A percentile compares a stretch with the other conserved stretches of the same genome.
These are phyloP conservation scores for Drosophila nr. perissopoda DNA, from an alignment of 2,888 invertebrate genomes.

Conservation along the genomic window DNA sequence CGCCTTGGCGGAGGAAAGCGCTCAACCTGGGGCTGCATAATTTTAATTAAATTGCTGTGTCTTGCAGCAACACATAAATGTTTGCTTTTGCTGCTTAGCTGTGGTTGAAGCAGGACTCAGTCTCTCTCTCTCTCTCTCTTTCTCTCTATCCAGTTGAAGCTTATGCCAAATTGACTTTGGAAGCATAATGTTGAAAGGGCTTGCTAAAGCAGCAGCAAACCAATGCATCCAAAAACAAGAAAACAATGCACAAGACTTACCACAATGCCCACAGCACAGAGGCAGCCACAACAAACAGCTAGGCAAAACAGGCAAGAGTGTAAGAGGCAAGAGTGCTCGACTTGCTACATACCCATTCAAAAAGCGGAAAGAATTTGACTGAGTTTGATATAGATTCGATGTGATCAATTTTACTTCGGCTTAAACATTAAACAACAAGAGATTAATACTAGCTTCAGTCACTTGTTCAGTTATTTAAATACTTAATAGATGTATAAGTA, in stretches of 20 bases:
- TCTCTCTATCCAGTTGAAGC: constrained; percentile 37
- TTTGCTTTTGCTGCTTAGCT: constrained; percentile 7
- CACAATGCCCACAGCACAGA: constrained; percentile 31
- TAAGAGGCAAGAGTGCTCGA: background rate
- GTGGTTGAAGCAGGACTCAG: constrained; percentile 13
- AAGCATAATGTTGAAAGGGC: constrained; percentile 68
- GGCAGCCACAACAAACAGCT: constrained; percentile 27
- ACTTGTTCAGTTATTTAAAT: background rate
- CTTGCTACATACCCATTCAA: constrained; percentile 1
- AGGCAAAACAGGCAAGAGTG: constrained; percentile 8
- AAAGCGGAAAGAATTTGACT: background rate
- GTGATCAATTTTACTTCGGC: background rate
- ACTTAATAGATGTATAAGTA: background rate
- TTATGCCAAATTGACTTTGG: constrained; percentile 35
- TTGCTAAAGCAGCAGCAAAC: constrained; percentile 35
- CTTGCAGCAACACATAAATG: constrained; percentile 23
- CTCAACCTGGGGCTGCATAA: constrained; percentile 44
- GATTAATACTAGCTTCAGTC: background rate
- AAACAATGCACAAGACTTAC: constrained; percentile 34
- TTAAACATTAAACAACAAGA: background rate
- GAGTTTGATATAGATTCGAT: background rate
- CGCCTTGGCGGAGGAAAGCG: too few species aligned
- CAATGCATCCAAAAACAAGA: constrained; percentile 33
- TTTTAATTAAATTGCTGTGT: constrained; percentile 65
- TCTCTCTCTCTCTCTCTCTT: constrained; percentile 31